Percentiles rank a stretch among this genome's conserved stretches.
Evolutionary conservation across 92 coral and sea anemone species (phyloP).

Genomic region (Epizoanthus scotinus): DNA sequence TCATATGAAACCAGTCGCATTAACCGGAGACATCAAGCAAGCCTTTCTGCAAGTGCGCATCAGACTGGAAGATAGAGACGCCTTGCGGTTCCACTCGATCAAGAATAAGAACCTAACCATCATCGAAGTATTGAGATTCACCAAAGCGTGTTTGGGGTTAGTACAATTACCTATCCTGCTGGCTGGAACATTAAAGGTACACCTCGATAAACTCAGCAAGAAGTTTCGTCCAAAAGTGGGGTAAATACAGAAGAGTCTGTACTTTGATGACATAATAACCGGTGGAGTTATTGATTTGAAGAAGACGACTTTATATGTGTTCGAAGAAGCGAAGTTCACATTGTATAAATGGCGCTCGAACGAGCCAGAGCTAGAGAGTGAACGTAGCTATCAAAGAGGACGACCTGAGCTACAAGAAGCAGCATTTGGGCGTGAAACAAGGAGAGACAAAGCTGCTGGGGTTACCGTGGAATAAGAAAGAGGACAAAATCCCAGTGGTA

Average conservation of each 20-base stretch:
- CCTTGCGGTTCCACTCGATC: constrained; percentile 55
- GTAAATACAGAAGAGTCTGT: constrained; percentile 21
- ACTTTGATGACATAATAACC: constrained; percentile 12
- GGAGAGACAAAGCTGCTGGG: constrained; percentile 43
- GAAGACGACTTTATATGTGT: background rate
- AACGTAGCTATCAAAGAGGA: constrained; percentile 6
- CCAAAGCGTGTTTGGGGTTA: constrained; percentile 54
- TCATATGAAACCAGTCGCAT: constrained; percentile 32
- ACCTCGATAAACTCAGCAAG: constrained; percentile 34
- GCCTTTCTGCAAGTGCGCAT: constrained; percentile 57
- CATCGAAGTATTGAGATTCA: constrained; percentile 41
- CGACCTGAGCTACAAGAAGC: constrained; percentile 35
- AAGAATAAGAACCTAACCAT: constrained; percentile 29
- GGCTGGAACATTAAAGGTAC: constrained; percentile 37
- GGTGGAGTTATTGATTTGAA: constrained; percentile 13
- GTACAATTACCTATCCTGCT: constrained; percentile 54
- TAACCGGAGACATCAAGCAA: constrained; percentile 41
- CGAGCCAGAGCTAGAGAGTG: constrained; percentile 24
- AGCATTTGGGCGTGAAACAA: constrained; percentile 19
- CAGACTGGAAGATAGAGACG: constrained; percentile 45
- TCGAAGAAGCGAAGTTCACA: constrained; percentile 16
- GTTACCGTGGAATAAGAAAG: constrained; percentile 37
- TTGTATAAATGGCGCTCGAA: constrained; percentile 46
- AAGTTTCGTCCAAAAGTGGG: constrained; percentile 41
- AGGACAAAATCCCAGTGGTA: constrained; percentile 10